Base-by-base conservation (phyloP, 2,797 vertebrate species). In the Botia almorhae region DNA sequence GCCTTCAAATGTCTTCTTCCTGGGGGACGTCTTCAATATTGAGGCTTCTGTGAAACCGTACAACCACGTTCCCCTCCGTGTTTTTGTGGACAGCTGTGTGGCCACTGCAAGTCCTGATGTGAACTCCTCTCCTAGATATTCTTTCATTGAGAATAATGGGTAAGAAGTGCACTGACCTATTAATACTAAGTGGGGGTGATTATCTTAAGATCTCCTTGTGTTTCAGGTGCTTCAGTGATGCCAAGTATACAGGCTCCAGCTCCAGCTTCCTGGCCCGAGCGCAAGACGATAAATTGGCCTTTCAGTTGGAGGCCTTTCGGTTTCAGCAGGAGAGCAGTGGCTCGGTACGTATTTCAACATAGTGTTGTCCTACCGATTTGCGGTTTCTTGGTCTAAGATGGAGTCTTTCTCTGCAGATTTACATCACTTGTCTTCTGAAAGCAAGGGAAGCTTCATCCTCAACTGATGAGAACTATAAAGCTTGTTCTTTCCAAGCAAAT, bases 241-340 rank as follows among this genome's bases (percentile, higher is more conserved):
- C 64, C 0, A 80, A 77, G 56, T 0, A 92, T 65, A 92, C 92
- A 29, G 80, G 33, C 1, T 33, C 33, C 33, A 5, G 85, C 56
- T 91, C 91, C 17, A 0, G 0, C 16, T 94, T 92, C 75, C 0
- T 89, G 60, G 0, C 63, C 61, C 90, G 92, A 17, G 0, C 26
- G 26, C 69, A 0, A 46, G 87, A 33, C 33, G 33, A 33, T 33
- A 92, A 81, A 67, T 88, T 94, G 29, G 81, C 80, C 11, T 89
- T 93, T 86, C 82, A 88, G 81, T 10, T 94, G 72, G 92, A 93
- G 64, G 89, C 92, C 56, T 93, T 94, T 72, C 90, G 73, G 80
- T 93, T 94, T 87, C 74, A 85, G n/a, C 23, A 10, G 33, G 60
- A 83, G 51, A 51, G 14, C 0, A 84, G 69, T 70, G 88, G 86